Conservation (phyloP, 2,797 vertebrate species). For the Decapterus maruadsi region DNA sequence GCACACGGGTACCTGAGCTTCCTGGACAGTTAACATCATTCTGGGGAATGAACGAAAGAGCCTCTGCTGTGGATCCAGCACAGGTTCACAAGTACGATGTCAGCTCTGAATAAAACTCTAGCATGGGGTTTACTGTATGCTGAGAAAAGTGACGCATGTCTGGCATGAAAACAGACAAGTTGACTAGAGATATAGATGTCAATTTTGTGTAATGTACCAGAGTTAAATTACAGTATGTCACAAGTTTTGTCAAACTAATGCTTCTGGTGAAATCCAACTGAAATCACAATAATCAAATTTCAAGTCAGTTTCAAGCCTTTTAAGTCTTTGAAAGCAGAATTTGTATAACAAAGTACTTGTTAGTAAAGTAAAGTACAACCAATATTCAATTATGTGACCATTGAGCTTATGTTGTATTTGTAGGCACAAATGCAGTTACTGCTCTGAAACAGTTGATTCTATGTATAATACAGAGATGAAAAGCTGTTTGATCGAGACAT, state of each 20-base stretch:
- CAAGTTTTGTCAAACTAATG: background rate
- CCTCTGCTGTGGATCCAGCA: conserved; percentile 39
- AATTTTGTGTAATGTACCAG: background rate
- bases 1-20: conserved; percentile 51
- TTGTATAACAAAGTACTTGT: background rate
- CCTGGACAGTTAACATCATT: conserved; percentile 61
- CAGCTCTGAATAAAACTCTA: conserved; percentile 8
- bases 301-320: background rate
- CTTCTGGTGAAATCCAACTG: background rate
- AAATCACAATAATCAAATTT: background rate
- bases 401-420: no score
- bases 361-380: no score
- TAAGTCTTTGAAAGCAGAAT: background rate
- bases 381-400: no score
- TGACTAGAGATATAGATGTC: background rate
- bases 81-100: conserved; percentile 12
- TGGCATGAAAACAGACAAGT: no score
- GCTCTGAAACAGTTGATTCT: no score
- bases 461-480: no score
- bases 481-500: no score
- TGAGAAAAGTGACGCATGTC: background rate
- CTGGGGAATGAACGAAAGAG: conserved; percentile 35
- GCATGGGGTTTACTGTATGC: background rate
- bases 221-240: background rate
- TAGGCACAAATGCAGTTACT: no score